Base-by-base conservation (phyloP, 2,888 invertebrate species). In the Drosophila macrospina region DNA sequence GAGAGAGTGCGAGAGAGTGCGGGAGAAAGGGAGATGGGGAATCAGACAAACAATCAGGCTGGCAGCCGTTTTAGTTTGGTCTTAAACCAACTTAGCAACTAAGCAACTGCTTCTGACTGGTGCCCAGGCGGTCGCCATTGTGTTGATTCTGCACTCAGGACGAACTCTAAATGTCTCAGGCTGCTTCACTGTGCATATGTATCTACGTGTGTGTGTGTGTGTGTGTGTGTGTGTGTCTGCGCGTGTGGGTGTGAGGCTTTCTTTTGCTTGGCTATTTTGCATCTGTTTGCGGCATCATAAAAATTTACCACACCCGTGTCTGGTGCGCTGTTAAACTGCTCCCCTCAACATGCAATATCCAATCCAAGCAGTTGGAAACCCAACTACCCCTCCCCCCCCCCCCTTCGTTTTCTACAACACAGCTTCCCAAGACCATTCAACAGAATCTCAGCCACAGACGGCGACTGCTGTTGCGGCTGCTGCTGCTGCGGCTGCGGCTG, bases 231-330 rank as follows among this genome's bases (percentile, higher is more conserved):
- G 8, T 54, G 44, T 39, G 26, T 47, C 16, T 34, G 13, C 62
- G 16, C 45, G 16, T 28, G 39, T 59, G 59, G 30, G 67, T 63
- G 65, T 64, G 47, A 41, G 68, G 20, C 65, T 81, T 83, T 82
- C 74, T 74, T 75, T 80, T 41, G 57, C 64, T 71, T 69, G 76
- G 82, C 77, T 74, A 86, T 84, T 84, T 86, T 85, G 84, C 86
- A 84, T 85, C 85, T 85, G 85, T 85, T 85, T 86, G 86, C 86
- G 85, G 85, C 85, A 85, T 81, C 80, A 85, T 86, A 85, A 84
- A 85, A 85, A 85, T 84, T 73, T 82, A 84, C 84, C 81, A 83
- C 81, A 81, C 78, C 81, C 81, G 86, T 78, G 83, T 82, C 82
- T 82, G 82, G 65, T 71, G 65, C 74, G 80, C 76, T 80, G 85